These are phyloP conservation scores for Drosophila pseudotalamancana DNA, from an alignment of 2,888 invertebrate species.

Conservation along the genomic window DNA sequence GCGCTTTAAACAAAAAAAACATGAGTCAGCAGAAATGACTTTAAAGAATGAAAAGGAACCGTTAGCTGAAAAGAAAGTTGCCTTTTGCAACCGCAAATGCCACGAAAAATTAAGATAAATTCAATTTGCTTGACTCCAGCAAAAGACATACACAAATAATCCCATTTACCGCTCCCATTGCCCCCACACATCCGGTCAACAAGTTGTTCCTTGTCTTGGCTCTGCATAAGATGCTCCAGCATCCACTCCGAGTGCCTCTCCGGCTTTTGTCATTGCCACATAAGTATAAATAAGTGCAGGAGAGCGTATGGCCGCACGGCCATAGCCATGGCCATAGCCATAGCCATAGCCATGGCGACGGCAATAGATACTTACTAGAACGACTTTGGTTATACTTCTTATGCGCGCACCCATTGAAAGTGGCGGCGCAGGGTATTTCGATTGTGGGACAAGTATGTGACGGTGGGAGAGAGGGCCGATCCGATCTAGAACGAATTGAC, in stretches of 20 bases:
- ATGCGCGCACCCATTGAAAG: too few relatives aligned
- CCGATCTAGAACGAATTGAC: too few relatives aligned
- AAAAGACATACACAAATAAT: slow-evolving; percentile 59
- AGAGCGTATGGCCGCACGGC: slow-evolving; percentile 39
- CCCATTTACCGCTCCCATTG: slow-evolving; percentile 74
- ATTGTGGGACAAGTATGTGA: too few relatives aligned
- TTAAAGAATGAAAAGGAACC: neutral
- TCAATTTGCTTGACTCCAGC: slow-evolving; percentile 45
- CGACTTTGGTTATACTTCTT: slow-evolving; percentile 38
- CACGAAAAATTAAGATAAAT: slow-evolving; percentile 58
- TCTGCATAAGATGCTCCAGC: slow-evolving; percentile 25
- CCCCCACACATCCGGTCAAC: slow-evolving; percentile 73
- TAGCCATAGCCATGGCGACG: too few relatives aligned
- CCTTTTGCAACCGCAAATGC: slow-evolving; percentile 31
- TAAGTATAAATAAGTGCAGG: slow-evolving; percentile 40
- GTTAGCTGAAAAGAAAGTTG: slow-evolving; percentile 7
- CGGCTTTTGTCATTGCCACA: slow-evolving; percentile 64
- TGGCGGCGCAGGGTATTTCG: too few relatives aligned
- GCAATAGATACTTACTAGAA: slow-evolving; percentile 26
- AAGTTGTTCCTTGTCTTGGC: slow-evolving; percentile 55
- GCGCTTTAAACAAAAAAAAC: slow-evolving; percentile 18
- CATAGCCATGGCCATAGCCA: too few relatives aligned
- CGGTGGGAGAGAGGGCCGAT: too few relatives aligned
- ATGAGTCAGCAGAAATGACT: slow-evolving; percentile 5
- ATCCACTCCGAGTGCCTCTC: neutral